phyloP scores from a whole-genome alignment of 2,888 invertebrate species.

The Panorpa germanica region DNA sequence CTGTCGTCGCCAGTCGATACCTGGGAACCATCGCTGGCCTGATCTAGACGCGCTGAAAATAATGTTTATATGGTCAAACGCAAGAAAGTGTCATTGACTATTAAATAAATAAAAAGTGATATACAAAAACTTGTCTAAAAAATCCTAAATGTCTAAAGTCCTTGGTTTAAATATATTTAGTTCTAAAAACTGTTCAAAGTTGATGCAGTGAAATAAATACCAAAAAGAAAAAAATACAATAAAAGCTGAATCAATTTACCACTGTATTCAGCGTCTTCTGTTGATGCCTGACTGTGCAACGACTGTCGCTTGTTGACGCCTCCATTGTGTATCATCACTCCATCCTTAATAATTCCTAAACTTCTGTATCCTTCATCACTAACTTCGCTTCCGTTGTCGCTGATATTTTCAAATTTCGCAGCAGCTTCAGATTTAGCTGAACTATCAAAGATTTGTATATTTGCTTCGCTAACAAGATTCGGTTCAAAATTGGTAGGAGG shows the following conservation, averaged over 20 bases:
- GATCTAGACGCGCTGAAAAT: conserved; percentile 44
- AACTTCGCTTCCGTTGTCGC: conserved; percentile 68
- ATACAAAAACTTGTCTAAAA: no score
- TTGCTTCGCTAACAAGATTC: conserved; percentile 12
- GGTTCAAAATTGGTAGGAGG: conserved; percentile 6
- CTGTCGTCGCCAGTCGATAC: conserved; percentile 24
- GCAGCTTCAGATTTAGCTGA: conserved; percentile 14
- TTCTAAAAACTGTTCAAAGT: no score
- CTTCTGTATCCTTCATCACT: conserved; percentile 75
- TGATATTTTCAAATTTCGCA: conserved; percentile 34
- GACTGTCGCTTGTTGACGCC: conserved; percentile 38
- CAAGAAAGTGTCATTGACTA: no score
- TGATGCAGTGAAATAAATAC: background rate
- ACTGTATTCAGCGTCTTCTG: conserved; percentile 51
- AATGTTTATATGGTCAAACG: no score
- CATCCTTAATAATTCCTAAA: conserved; percentile 42
- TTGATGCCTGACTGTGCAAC: conserved; percentile 50
- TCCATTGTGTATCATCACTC: no score
- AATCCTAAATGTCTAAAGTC: no score
- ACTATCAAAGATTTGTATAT: conserved; percentile 3
- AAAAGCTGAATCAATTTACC: conserved; percentile 26
- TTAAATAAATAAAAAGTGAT: no score
- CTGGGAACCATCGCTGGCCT: conserved; percentile 24
- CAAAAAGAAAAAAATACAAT: conserved; percentile 7
- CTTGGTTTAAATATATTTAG: no score